A percentile compares a stretch with the other conserved stretches of the same genome.
These are phyloP conservation scores for Oscarella lobularis DNA, from an alignment of 37 sponge, comb jelly and placozoan species.

Conservation along the genomic window DNA sequence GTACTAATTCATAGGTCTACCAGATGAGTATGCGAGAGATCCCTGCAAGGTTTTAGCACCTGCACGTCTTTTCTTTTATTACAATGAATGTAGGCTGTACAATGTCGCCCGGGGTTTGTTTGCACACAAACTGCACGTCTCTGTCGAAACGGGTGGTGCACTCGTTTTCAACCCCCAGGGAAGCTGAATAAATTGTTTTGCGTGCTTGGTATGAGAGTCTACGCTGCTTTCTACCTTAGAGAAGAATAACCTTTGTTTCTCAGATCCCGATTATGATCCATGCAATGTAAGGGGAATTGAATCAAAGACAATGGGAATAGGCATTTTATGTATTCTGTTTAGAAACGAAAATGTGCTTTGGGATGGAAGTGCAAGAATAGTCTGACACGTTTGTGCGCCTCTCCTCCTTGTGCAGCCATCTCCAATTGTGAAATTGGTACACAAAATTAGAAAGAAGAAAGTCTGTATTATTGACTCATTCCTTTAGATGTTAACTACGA, in stretches of 20 bases:
- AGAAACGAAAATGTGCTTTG: neutral
- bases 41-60: neutral
- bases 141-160: neutral
- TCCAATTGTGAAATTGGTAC: neutral
- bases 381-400: neutral
- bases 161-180: neutral
- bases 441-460: neutral
- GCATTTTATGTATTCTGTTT: too few species aligned
- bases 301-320: too few species aligned
- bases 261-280: too few species aligned
- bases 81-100: neutral
- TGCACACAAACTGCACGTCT: neutral
- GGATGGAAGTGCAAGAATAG: neutral
- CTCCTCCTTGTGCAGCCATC: neutral
- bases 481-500: neutral
- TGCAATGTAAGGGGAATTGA: too few species aligned
- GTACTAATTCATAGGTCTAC: neutral
- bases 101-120: neutral
- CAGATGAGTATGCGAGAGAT: neutral
- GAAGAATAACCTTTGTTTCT: too few species aligned
- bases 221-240: too few species aligned
- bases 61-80: too few species aligned
- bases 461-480: neutral
- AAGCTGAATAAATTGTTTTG: neutral
- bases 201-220: neutral